Base-by-base conservation (phyloP, 2,113 vertebrate genomes). In the Seriola quinqueradiata region DNA sequence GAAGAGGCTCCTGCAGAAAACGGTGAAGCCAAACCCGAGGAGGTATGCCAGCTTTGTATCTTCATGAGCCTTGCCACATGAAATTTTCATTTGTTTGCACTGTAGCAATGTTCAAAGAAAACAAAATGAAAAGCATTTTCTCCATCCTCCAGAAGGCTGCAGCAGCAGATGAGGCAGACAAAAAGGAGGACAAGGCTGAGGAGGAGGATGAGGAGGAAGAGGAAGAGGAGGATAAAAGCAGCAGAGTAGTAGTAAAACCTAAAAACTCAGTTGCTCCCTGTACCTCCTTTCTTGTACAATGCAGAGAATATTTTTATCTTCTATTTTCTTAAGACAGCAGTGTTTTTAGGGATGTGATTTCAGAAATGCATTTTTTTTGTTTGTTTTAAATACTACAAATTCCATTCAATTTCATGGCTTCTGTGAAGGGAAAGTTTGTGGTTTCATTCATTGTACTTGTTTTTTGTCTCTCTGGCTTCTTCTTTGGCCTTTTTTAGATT, bases 221-320 rank as follows among this genome's bases (percentile, higher is more conserved):
- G 13, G 46, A 95, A 89, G 63, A 90, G 38, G 90, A 93, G 19
- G 86, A 96, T 91, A 94, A 95, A n/a, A 90, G 64, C 94, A 91
- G 92, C 91, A 89, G 84, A 94, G 85, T 97, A 97, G 89, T 95
- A 90, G 92, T 80, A 77, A 87, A 28, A 36, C 17, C 78, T 78
- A 16, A 83, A 94, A 82, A 94, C 92, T 82, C 57, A 90, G 81
- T 86, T 87, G 94, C 89, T 94, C 94, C 94, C 93, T 90, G 86
- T 93, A 95, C 94, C 92, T 96, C 94, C 94, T 95, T 97, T 96
- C 95, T 97, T 98, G 97, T 97, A 97, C 95, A 97, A 98, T 97
- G 96, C 98, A 99, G 97, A 99, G 96, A 96, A 97, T 97, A 97
- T 98, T 99, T 99, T 98, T 97, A 98, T 97, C 96, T 91, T 95